Base-by-base conservation (phyloP, 2,797 vertebrate genomes). In the Cuniculus paca region DNA sequence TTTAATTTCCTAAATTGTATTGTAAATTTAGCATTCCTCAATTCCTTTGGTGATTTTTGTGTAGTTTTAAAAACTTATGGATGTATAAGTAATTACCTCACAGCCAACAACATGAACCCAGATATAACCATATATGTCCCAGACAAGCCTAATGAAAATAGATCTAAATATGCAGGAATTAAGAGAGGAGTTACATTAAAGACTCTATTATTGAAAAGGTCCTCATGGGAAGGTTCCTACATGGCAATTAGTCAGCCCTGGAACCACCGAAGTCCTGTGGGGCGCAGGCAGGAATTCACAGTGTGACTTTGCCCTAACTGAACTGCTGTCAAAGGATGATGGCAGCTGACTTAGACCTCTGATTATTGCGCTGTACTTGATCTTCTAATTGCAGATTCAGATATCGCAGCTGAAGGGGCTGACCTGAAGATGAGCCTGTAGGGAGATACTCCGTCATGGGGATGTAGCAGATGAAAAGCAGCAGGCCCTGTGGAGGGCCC, bases 1-100 rank as follows among this genome's bases (percentile, higher is more conserved):
- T 85, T 85, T 95, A 28, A 84, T 80, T 92, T 94, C 45, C 56
- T 86, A 56, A 68, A 58, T 50, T 82, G 11, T 70, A 58, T 80
- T 95, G 6, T 63, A 77, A 90, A 88, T 78, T 70, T 60, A 81
- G 52, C 20, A 42, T 94, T 88, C 36, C 28, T 36, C 14, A 34
- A 52, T 93, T 81, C 42, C 60, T 84, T 77, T 78, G 31, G 60
- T 78, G 81, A 10, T 52, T 91, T 84, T 56, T 84, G 4, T 48
- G 5, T 22, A 85, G 3, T 58, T 90, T 78, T 50, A 93, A 86
- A 48, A 82, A 48, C 54, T 5, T 14, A 52, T n/a, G 82, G 39
- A 61, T 26, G n/a, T 42, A 7, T 8, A 34, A 42, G 58, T 28
- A 72, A 61, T 94, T 85, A 93, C 68, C 60, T 91, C 20, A 82